These are phyloP conservation scores for Cygnus atratus DNA, from an alignment of 2,113 vertebrate species.

Conservation along the genomic window DNA sequence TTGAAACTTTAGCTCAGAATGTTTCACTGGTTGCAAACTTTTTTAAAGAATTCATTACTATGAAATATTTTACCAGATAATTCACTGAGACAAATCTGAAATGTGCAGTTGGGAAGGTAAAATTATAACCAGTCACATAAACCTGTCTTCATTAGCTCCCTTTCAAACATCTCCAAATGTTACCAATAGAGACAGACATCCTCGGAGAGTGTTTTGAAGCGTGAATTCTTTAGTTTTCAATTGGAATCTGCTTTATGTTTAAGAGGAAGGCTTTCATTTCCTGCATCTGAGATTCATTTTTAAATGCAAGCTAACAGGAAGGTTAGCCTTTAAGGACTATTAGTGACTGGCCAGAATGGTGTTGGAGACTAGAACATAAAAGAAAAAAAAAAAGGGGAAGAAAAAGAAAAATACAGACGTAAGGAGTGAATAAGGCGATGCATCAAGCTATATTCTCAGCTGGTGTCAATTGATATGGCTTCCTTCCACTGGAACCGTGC, in stretches of 20 bases:
- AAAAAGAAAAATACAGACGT: neutral
- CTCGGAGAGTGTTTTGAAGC: neutral
- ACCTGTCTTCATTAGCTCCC: constrained; percentile 58
- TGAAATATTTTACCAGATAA: constrained; percentile 48
- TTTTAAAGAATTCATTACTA: constrained; percentile 2
- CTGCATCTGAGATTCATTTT: constrained; percentile 62
- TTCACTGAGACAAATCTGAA: constrained; percentile 40
- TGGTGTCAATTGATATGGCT: constrained; percentile 35
- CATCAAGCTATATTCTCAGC: constrained; percentile 15
- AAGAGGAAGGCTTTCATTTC: constrained; percentile 62
- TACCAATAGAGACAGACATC: constrained; percentile 45
- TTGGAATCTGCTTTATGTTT: constrained; percentile 49
- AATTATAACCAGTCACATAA: constrained; percentile 62
- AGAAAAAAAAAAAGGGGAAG: neutral
- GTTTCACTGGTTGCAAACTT: neutral
- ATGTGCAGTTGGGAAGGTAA: constrained; percentile 6
- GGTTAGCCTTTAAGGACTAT: constrained; percentile 54
- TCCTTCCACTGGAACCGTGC: constrained; percentile 7
- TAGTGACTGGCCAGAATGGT: constrained; percentile 24
- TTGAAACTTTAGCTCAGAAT: constrained; percentile 7
- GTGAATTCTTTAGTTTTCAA: constrained; percentile 4
- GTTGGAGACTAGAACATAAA: constrained; percentile 40
- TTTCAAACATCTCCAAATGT: constrained; percentile 62
- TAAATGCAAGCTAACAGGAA: constrained; percentile 49
- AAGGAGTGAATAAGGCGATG: neutral